Evolutionary conservation across 1,140 invertebrate species (phyloP), one percentile per base, ranked within the genome.

Genomic region (Vanessa atalanta): DNA sequence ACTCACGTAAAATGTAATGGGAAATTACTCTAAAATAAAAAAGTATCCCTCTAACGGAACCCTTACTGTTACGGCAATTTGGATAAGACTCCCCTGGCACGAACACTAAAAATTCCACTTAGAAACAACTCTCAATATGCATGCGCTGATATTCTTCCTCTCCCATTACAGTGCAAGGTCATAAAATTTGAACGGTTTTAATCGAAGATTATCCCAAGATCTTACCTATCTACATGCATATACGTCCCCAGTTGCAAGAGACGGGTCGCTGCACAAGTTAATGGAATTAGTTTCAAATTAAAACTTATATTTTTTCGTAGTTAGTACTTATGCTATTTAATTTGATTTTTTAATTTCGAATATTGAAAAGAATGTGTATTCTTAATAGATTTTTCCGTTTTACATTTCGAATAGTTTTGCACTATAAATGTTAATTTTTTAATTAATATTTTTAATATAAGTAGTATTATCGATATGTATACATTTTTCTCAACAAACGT

Each of bases 11-110:
- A 89, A 89, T 87, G 89, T 91, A 92, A 92, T 91, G 87, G 87
- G 86, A 91, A 91, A 92, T 91, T 91, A 91, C 90, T 91, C 83
- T 92, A 92, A 92, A 91, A 91, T 91, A 92, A 92, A 91, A 90
- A 90, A 86, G 77, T 78, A 81, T 82, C 86, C 88, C 88, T 83
- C 83, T 61, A 79, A 74, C 64, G 77, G 83, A 84, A 84, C 85
- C 90, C 88, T 88, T 83, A 88, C 85, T 79, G 88, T 90, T 91
- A 81, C 88, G 86, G 86, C 84, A 89, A 91, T 92, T 92, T 90
- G 89, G 86, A 83, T 90, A 89, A 88, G 83, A 81, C 87, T 88
- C 88, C 90, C 88, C 80, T 68, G 88, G 78, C 82, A 79, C 80
- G 79, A 80, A 83, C 84, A 88, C 85, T 90, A 90, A 90, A 90